Evolutionary conservation across 2,888 invertebrate species (phyloP), one percentile per base, ranked within the genome.

Genomic region (Azorinus chamasolen): DNA sequence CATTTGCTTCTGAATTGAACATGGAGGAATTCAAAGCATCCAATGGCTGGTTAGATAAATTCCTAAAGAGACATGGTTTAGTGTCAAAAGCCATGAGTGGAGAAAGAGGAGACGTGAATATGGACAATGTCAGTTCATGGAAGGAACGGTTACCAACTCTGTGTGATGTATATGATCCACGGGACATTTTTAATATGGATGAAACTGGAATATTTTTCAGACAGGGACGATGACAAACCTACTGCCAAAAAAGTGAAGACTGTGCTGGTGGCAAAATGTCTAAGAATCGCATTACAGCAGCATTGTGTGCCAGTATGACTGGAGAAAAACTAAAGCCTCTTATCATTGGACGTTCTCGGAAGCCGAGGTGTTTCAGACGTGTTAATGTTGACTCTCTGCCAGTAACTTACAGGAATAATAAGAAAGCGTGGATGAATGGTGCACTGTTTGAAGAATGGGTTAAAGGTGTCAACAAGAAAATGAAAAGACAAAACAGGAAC

Each of bases 161-260:
- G 14, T 79, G 75, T 63, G 57, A 64, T 24, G 75, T 64, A 14
- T 75, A 75, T 57, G 59, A 66, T 4, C 63, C 61, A 0, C 16
- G 20, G 10, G 27, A 66, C 18, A 57, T 66, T 1, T 66, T 66
- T 12, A 66, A 66, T 32, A 55, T 65, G 65, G 65, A 65, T 22
- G 57, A 65, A 20, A 65, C 55, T 4, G 57, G 65, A 2, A 5
- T 66, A 32, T 64, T 71, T 46, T 63, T 55, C 25, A 39, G 48
- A 32, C 24, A 22, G 27, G 24, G 51, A 22, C 6, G 27, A 51
- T 22, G 51, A 16, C 3, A 5, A 22, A 55, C 55, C 3, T 55
- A 22, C 24, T 22, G 22, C 14, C 14, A 20, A 24, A 22, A 45
- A 16, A 46, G 25, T 4, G 24, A 45, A 6, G 59, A 59, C n/a